Evolutionary conservation across 2,797 vertebrate genomes (phyloP), one percentile per base, ranked within the genome.

Genomic region (Gastrophryne carolinensis): DNA sequence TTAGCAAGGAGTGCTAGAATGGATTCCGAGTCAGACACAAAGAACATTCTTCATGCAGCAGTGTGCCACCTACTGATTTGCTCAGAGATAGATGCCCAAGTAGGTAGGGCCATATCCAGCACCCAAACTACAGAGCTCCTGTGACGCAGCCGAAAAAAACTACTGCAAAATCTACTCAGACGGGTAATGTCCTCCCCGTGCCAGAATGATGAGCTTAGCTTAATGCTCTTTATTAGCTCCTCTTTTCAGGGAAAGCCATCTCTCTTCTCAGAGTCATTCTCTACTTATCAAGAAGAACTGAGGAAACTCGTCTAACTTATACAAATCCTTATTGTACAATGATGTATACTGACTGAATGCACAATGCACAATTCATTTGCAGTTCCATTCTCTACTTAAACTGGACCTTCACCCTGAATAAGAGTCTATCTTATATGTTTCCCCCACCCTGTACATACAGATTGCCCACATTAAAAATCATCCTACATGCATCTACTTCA

Each of bases 61-160:
- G 61, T 72, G 68, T 78, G 75, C 75, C 75, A 78, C 75, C 68
- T 78, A 78, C 68, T 66, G 75, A 70, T 78, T 29, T 57, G 58
- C 49, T 64, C n/a, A 10, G 66, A 63, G 65, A 77, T 63, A 44
- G 49, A 65, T 77, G 67, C 50, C 60, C 60, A 47, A 58, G n/a
- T 72, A 71, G 41, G 56, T 68, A 76, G 44, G 32, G 44, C 32
- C 19, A 65, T 37, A 37, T 44, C 10, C 3, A n/a, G 44, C 44
- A 63, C 56, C 47, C 41, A 64, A 56, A 24, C 52, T 29, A 53
- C 35, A 37, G 29, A 15, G 23, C 34, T 27, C 29, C 17, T 56
- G 3, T 12, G 5, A 68, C 19, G 24, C 34, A 27, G 7, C 11
- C 32, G 44, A 17, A 17, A 15, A 21, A 57, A 26, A 54, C 13